Evolutionary conservation across 2,888 invertebrate genomes (phyloP).

Genomic region (Timema podura): DNA sequence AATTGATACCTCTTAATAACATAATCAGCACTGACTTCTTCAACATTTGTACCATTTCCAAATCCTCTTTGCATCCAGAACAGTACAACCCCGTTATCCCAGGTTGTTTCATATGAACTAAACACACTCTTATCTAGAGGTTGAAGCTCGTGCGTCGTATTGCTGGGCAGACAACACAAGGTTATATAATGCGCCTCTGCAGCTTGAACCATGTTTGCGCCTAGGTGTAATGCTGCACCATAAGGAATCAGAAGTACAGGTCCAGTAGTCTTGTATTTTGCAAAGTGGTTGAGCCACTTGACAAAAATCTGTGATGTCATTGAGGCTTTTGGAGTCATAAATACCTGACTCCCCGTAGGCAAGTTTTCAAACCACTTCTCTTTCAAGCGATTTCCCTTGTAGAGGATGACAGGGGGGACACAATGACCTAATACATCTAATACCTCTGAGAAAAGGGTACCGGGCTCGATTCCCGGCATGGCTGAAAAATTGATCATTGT

Average conservation of each 20-base stretch:
- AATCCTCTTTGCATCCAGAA: background rate
- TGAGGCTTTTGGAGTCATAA: constrained; percentile 6
- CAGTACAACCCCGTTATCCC: background rate
- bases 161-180: constrained; percentile 1
- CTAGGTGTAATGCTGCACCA: background rate
- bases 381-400: constrained; percentile 30
- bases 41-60: background rate
- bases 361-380: background rate
- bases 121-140: background rate
- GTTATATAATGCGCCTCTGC: background rate
- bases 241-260: constrained; percentile 1
- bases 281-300: background rate
- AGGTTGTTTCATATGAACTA: background rate
- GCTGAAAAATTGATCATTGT: constrained; percentile 36
- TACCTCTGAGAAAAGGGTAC: constrained; percentile 34
- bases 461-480: no score
- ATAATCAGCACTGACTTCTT: background rate
- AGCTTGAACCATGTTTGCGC: background rate
- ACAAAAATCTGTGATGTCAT: background rate
- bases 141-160: constrained; percentile 3
- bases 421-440: no score
- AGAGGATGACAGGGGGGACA: constrained; percentile 36
- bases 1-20: constrained; percentile 5
- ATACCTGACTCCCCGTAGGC: constrained; percentile 10
- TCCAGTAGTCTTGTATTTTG: constrained; percentile 4